phyloP scores from a whole-genome alignment of 2,888 invertebrate genomes.

The Rhamphomyia laevipes region DNA sequence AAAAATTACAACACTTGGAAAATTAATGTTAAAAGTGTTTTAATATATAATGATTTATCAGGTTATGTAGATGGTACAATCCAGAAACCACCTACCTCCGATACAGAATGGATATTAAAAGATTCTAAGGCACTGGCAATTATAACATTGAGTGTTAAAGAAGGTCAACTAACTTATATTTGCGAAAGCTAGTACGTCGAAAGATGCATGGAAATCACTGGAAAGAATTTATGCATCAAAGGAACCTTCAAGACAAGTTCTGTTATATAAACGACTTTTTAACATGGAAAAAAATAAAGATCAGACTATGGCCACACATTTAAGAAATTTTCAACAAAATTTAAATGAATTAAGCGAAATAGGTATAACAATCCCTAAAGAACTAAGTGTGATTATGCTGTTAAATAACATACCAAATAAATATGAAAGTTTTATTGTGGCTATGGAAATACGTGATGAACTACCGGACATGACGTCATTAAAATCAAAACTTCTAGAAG shows the following conservation, averaged over 20 bases:
- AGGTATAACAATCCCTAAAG: background rate
- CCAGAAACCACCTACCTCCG: background rate
- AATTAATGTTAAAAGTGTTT: constrained; percentile 5
- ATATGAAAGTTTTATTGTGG: background rate
- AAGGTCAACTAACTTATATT: background rate
- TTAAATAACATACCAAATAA: background rate
- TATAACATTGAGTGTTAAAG: background rate
- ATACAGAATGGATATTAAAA: background rate
- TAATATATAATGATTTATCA: constrained; percentile 9
- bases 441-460: background rate
- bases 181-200: background rate
- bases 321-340: background rate
- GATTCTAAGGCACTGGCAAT: background rate
- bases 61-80: background rate
- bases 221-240: background rate
- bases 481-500: background rate
- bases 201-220: background rate
- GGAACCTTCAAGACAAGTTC: background rate
- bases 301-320: background rate
- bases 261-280: background rate
- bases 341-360: background rate
- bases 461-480: background rate
- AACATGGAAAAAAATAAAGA: background rate
- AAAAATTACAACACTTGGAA: constrained; percentile 8
- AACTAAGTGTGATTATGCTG: background rate